Evolutionary conservation across 2,113 vertebrate species (phyloP), one percentile per base, ranked within the genome.

Genomic region (Aspidoscelis tigris): DNA sequence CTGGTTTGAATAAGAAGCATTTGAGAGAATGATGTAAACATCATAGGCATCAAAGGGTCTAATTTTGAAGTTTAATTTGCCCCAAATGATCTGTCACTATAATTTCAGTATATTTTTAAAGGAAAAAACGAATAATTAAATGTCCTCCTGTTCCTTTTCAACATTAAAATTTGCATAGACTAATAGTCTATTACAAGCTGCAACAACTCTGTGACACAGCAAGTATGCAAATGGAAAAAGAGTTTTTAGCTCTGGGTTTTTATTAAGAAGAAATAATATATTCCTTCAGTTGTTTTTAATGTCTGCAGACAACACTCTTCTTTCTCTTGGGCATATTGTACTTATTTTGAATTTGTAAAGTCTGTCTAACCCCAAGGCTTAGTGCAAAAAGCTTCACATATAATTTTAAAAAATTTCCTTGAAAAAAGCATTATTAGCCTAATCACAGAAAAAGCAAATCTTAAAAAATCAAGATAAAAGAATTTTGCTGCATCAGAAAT

Each of bases 91-190:
- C 43, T 70, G 18, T 80, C 55, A 58, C 68, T 14, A 21, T 16
- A 81, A 82, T 85, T 78, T 55, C 75, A 76, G 88, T 44, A 39
- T 22, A 83, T n/a, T 66, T 50, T 80, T 83, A 18, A 26, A 65
- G 7, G 58, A 43, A 26, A 2, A 41, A 44, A 86, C 24, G 72
- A 61, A 5, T 84, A 81, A 64, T 39, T n/a, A 84, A 89, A 79
- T n/a, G 2, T 33, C 18, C 78, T 33, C 18, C 78, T 71, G 66
- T 70, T 89, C 53, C 16, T 82, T 73, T 73, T 64, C 0, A 55
- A 4, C 55, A 78, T 74, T 86, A 50, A 20, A 74, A 69, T 53
- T 76, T 53, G 41, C 39, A 76, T 43, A 53, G 1, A 55, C 41
- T 3, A 66, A 75, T n/a, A 72, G n/a, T 75, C 7, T 55, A 64